Evolutionary conservation across 2,888 invertebrate species (phyloP).

Genomic region (Phalera bucephala): DNA sequence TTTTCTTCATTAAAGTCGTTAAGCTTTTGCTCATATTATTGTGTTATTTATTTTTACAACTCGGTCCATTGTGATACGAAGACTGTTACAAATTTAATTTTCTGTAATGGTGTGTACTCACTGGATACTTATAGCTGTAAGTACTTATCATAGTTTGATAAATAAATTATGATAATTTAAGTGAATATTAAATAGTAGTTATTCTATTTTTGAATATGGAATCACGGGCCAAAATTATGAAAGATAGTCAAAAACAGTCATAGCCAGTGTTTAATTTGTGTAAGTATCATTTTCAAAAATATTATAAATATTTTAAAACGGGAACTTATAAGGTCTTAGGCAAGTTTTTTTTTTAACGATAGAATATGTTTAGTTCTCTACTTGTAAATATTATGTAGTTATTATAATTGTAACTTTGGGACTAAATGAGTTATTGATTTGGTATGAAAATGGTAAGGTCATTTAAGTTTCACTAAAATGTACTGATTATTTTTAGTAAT

Average conservation of each 20-base stretch:
- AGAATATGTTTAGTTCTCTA: constrained; percentile 28
- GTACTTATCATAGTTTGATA: constrained; percentile 55
- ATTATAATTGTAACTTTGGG: constrained; percentile 48
- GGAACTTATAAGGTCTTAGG: constrained; percentile 29
- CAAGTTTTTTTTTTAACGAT: constrained; percentile 32
- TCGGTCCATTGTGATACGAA: constrained; percentile 49
- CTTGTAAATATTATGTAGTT: constrained; percentile 39
- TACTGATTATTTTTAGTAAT: constrained; percentile 80
- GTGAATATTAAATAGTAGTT: constrained; percentile 37
- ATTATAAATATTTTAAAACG: constrained; percentile 32
- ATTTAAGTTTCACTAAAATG: constrained; percentile 77
- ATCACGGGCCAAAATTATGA: constrained; percentile 77
- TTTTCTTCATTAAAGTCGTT: constrained; percentile 39
- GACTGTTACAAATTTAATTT: constrained; percentile 45
- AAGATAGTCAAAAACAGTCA: constrained; percentile 74
- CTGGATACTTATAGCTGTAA: constrained; percentile 41
- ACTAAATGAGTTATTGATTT: constrained; percentile 55
- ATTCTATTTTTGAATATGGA: constrained; percentile 61
- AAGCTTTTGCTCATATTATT: constrained; percentile 66
- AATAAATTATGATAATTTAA: constrained; percentile 41
- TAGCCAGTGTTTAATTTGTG: constrained; percentile 49
- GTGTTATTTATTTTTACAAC: constrained; percentile 65
- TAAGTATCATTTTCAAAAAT: constrained; percentile 32
- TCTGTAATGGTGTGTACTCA: constrained; percentile 40
- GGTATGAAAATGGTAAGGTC: constrained; percentile 54